Base-by-base conservation (phyloP, 2,113 vertebrate species). In the Todiramphus saurophagus region DNA sequence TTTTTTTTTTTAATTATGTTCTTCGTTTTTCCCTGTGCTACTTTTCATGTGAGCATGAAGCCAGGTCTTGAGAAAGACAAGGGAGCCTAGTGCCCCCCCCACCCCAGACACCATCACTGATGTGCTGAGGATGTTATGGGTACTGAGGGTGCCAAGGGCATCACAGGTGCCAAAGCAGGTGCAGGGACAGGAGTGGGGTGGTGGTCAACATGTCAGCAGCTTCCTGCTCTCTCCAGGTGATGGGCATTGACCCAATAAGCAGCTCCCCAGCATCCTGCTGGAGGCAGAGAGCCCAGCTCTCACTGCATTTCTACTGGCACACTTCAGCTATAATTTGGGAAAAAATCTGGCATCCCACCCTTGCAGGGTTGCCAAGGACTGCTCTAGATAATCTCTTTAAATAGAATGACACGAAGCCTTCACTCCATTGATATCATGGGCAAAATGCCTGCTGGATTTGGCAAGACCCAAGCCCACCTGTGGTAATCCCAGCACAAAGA, bases 301-400 rank as follows among this genome's bases (percentile, higher is more conserved):
- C 74, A 12, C 70, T 58, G 58, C 23, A 0, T 93, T 94, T 96
- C 90, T 82, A 35, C 84, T 94, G 88, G 87, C 90, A 93, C 62
- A 83, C 79, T 94, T 91, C 90, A 94, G 90, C 94, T 94, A 82
- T 95, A 75, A 85, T 91, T 76, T 88, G 53, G 82, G 82, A 88
- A 94, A 92, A 90, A 73, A 51, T 82, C 92, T 95, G 96, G 90
- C 95, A 83, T 30, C 43, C 30, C 88, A 85, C 18, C 33, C 67
- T 1, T 8, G 39, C 41, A 9, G 62, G 53, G 39, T 90, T 95
- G 92, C 92, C 93, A 95, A 93, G 37, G 87, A 77, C 87, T 77
- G 87, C 86, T 93, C 83, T 6, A 94, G 83, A 95, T 90, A 92
- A 96, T 84, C 81, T 89, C 91, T 96, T 88, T 80, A 95, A 96